phyloP scores from a whole-genome alignment of 2,113 vertebrate genomes.

The Henicopernis longicauda region DNA sequence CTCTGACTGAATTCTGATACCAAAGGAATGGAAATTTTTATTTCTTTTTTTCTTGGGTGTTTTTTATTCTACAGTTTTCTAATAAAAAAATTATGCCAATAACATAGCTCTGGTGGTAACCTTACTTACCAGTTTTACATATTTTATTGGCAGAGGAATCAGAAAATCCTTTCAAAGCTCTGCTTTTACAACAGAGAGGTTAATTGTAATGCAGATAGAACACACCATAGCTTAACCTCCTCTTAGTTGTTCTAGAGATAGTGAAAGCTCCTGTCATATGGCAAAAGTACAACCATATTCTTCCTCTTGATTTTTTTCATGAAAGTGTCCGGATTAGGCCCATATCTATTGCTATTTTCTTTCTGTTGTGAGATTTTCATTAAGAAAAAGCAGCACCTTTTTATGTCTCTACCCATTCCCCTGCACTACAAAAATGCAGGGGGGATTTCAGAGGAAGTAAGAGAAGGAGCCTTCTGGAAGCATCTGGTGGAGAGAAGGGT shows the following conservation, averaged over 20 bases:
- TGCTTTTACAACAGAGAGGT: background rate
- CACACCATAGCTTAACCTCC: background rate
- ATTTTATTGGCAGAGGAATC: background rate
- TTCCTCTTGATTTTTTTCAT: fast-evolving
- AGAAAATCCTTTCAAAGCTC: background rate
- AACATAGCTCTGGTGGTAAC: background rate
- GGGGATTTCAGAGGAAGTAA: background rate
- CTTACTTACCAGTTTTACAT: background rate
- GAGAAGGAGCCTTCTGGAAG: background rate
- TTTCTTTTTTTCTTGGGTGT: background rate
- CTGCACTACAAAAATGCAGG: background rate
- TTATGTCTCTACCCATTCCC: background rate
- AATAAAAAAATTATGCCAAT: background rate
- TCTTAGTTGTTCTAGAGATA: background rate
- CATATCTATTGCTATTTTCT: background rate
- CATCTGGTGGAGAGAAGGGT: background rate
- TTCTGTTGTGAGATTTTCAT: background rate
- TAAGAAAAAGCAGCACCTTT: background rate
- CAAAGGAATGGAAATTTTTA: background rate
- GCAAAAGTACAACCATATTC: background rate
- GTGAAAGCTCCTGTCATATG: background rate
- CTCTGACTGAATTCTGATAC: background rate
- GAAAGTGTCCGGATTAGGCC: background rate
- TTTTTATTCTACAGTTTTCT: background rate
- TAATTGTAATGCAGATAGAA: background rate